phyloP scores from a whole-genome alignment of 2,888 invertebrate species.

The Andrena dorsata region DNA sequence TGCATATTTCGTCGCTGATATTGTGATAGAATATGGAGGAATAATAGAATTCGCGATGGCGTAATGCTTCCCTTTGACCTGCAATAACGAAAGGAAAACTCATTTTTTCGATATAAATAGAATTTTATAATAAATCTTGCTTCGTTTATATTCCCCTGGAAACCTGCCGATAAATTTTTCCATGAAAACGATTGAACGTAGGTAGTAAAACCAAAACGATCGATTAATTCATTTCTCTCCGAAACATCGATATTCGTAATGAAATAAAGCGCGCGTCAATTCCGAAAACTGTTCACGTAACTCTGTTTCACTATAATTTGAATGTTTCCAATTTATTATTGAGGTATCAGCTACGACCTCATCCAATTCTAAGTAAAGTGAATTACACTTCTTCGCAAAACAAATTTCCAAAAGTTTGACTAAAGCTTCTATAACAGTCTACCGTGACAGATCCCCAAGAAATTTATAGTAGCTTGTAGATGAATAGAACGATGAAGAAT shows the following conservation, averaged over 20 bases:
- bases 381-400: too few species aligned
- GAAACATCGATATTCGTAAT: not conserved
- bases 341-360: too few species aligned
- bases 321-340: not conserved
- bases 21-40: not conserved
- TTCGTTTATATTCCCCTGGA: not conserved
- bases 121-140: not conserved
- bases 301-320: not conserved
- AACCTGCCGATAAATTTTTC: not conserved
- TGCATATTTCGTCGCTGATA: not conserved
- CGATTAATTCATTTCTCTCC: not conserved
- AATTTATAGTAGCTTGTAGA: too few species aligned
- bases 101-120: not conserved
- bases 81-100: conserved; percentile 5
- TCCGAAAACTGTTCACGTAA: not conserved
- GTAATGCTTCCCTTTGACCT: not conserved
- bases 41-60: not conserved
- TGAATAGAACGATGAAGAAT: too few species aligned
- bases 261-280: not conserved
- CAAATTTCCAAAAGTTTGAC: too few species aligned
- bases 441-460: too few species aligned
- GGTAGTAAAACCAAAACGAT: not conserved
- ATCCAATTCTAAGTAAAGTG: too few species aligned
- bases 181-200: not conserved
- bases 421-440: too few species aligned